Conservation (phyloP, 2,113 vertebrate species). For the Mesoclemmys tuberculata region DNA sequence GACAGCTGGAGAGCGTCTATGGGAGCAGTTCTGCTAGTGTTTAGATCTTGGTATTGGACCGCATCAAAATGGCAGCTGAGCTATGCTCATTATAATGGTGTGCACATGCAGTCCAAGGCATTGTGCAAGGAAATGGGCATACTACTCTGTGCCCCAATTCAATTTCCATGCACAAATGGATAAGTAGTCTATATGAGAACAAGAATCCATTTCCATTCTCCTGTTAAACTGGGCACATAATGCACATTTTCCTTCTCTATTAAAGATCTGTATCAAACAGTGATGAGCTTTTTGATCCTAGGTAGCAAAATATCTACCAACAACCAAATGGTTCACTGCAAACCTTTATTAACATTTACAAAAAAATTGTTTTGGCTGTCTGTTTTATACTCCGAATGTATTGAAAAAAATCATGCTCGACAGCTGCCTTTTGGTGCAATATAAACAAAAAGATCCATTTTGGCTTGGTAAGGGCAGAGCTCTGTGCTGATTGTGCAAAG, state of each 20-base stretch:
- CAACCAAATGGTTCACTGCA: background rate
- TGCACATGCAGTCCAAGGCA: background rate
- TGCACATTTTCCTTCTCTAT: background rate
- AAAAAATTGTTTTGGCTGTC: slow-evolving; percentile 9
- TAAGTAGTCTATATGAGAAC: slow-evolving; percentile 29
- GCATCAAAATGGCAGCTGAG: background rate
- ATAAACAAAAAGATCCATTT: slow-evolving; percentile 22
- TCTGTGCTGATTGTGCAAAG: background rate
- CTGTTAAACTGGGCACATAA: background rate
- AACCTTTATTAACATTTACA: slow-evolving; percentile 17
- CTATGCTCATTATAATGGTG: background rate
- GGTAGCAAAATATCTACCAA: background rate
- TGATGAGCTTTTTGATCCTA: slow-evolving; percentile 40
- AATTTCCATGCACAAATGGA: background rate
- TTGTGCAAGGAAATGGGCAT: slow-evolving; percentile 9
- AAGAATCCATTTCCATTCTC: slow-evolving; percentile 21
- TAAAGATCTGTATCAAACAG: slow-evolving; percentile 36
- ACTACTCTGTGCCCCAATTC: slow-evolving; percentile 11
- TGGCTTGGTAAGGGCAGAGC: slow-evolving; percentile 16
- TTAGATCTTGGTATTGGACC: slow-evolving; percentile 1
- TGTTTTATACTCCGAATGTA: slow-evolving; percentile 40
- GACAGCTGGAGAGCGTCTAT: slow-evolving; percentile 1
- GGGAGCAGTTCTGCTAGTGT: background rate
- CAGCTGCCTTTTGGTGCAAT: slow-evolving; percentile 18
- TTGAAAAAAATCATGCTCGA: background rate